These are phyloP conservation scores for Diceros bicornis DNA, from an alignment of 2,797 vertebrate species.

Conservation along the genomic window DNA sequence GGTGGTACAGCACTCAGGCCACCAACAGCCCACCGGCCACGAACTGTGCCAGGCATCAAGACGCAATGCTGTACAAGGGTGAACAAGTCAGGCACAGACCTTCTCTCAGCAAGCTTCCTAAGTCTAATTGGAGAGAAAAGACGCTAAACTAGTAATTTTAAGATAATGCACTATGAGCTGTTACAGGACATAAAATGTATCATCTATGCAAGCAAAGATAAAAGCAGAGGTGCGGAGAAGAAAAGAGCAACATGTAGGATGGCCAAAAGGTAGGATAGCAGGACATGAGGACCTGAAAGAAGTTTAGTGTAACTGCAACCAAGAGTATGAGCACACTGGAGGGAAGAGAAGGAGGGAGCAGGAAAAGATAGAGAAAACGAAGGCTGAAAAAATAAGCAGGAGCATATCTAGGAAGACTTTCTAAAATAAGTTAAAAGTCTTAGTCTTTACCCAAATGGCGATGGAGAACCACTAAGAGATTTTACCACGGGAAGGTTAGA, in stretches of 20 bases:
- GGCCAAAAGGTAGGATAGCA: neutral
- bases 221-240: neutral
- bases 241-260: neutral
- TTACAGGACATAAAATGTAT: neutral
- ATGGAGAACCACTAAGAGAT: neutral
- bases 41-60: neutral
- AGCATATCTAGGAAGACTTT: neutral
- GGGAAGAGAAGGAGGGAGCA: neutral
- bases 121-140: neutral
- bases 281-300: neutral
- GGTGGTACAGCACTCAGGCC: neutral
- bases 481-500: neutral
- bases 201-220: neutral
- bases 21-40: neutral
- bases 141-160: neutral
- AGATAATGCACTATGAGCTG: neutral
- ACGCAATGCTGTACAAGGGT: neutral
- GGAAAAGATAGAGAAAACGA: neutral
- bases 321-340: neutral
- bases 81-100: neutral
- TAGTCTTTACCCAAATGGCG: neutral
- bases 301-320: neutral
- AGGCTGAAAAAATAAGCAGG: neutral
- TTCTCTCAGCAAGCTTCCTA: slow-evolving; percentile 15
- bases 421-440: neutral